phyloP scores from a whole-genome alignment of 2,888 invertebrate species.

The Kryphioiulus occultus region DNA sequence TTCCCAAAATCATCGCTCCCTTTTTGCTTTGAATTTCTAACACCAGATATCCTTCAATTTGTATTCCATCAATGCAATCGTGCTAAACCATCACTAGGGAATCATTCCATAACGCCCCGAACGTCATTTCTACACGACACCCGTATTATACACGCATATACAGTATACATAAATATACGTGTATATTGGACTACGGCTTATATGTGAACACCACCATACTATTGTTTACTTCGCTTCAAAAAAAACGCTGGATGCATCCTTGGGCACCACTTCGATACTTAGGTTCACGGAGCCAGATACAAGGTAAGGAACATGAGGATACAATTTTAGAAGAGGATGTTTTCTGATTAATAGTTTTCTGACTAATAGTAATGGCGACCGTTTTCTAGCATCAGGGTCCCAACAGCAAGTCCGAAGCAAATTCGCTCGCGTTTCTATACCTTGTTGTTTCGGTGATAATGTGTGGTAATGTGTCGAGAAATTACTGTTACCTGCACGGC shows the following conservation, averaged over 20 bases:
- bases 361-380: background rate
- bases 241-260: background rate
- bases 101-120: conserved; percentile 1
- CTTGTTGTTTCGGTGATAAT: conserved; percentile 10
- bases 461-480: background rate
- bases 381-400: conserved; percentile 15
- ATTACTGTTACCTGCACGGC: conserved; percentile 9
- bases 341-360: background rate
- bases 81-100: background rate
- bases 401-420: background rate
- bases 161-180: background rate
- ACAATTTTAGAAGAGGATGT: background rate
- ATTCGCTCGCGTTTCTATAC: background rate
- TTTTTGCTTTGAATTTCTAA: background rate
- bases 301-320: background rate
- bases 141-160: conserved; percentile 11
- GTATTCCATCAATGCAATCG: conserved; percentile 12
- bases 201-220: background rate
- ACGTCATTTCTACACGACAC: background rate
- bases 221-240: conserved; percentile 6
- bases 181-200: background rate
- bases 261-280: background rate
- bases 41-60: background rate
- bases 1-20: background rate
- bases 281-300: background rate